Conservation (phyloP, 2,888 invertebrate species). For the Philonicus albiceps region DNA sequence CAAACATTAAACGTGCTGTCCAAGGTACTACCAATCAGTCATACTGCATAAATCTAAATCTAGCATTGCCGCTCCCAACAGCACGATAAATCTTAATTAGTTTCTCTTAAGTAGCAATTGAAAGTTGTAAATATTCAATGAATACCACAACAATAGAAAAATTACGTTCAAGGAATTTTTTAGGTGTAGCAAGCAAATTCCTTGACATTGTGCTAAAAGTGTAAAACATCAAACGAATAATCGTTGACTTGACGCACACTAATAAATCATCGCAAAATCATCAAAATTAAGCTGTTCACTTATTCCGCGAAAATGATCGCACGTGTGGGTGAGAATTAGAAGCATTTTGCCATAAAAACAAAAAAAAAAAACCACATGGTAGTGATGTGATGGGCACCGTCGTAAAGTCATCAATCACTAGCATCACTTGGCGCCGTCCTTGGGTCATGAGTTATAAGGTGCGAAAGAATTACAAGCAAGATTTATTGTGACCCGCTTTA, state of each 20-base stretch:
- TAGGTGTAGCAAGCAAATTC: background rate
- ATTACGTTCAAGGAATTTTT: background rate
- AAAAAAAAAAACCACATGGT: background rate
- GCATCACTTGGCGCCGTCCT: background rate
- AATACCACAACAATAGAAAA: background rate
- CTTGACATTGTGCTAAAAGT: background rate
- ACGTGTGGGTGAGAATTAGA: background rate
- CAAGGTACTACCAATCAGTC: background rate
- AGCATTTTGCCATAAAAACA: background rate
- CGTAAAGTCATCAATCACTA: background rate
- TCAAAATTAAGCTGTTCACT: background rate
- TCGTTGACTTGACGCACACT: background rate
- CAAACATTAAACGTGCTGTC: background rate
- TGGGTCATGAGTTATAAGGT: background rate
- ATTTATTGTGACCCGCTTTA: background rate
- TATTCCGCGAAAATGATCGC: background rate
- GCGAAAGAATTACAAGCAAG: background rate
- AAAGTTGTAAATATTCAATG: background rate
- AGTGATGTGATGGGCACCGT: background rate
- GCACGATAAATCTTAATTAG: background rate
- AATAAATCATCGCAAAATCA: background rate
- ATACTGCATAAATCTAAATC: background rate
- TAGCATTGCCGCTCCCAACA: background rate
- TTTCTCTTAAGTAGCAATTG: background rate
- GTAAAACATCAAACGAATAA: background rate